phyloP scores from a whole-genome alignment of 2,888 invertebrate species.

The Drosophila setosimentum region DNA sequence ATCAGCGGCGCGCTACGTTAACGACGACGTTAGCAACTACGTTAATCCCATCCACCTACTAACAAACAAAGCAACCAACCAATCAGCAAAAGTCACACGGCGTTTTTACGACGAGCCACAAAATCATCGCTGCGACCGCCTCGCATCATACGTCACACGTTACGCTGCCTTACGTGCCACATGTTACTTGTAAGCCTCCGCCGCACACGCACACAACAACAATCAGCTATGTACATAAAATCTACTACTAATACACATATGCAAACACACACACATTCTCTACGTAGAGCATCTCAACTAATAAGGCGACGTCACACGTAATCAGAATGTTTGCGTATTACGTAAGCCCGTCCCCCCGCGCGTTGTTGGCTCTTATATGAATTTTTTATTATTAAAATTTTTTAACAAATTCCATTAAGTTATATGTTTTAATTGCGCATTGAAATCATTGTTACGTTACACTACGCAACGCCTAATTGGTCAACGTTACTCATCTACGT shows the following conservation, averaged over 20 bases:
- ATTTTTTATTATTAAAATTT: constrained; percentile 40
- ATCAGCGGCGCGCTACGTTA: constrained; percentile 39
- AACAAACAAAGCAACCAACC: constrained; percentile 28
- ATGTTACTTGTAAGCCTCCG: constrained; percentile 64
- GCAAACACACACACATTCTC: constrained; percentile 2
- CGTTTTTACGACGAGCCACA: constrained; percentile 41
- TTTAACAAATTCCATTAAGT: constrained; percentile 52
- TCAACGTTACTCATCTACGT: constrained; percentile 41
- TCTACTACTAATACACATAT: constrained; percentile 36
- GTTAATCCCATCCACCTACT: constrained; percentile 44
- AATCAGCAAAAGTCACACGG: constrained; percentile 27
- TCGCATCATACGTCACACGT: constrained; percentile 39
- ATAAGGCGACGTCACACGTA: constrained; percentile 47
- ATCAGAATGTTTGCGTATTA: constrained; percentile 54
- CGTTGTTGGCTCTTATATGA: constrained; percentile 29
- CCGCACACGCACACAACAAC: constrained; percentile 18
- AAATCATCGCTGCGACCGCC: constrained; percentile 58
- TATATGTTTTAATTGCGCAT: constrained; percentile 51
- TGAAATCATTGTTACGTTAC: constrained; percentile 53
- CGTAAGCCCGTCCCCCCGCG: constrained; percentile 27
- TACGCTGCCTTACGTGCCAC: constrained; percentile 43
- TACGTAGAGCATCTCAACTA: constrained; percentile 16
- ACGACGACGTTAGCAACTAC: constrained; percentile 34
- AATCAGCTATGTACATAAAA: constrained; percentile 50
- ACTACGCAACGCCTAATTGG: constrained; percentile 48